Evolutionary conservation across 2,888 invertebrate genomes (phyloP).

Genomic region (Arenicola marina): DNA sequence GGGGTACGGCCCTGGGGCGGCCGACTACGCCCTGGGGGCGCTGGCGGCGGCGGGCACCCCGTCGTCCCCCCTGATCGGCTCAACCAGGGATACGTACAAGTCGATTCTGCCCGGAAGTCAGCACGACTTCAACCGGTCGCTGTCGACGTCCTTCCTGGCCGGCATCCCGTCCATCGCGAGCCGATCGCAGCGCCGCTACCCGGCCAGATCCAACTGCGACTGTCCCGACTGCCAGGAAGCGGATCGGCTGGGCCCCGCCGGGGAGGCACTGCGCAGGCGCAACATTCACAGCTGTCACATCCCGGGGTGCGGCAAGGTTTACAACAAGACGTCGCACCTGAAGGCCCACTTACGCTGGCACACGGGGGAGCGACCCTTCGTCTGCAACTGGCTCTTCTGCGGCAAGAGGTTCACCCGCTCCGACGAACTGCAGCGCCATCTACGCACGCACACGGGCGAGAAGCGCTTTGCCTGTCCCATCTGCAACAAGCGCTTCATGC

Average conservation of each 20-base stretch:
- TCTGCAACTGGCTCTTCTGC: slow-evolving; percentile 98
- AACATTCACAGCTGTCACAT: slow-evolving; percentile 60
- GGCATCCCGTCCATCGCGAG: slow-evolving; percentile 1
- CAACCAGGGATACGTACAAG: neutral
- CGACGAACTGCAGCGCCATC: slow-evolving; percentile 94
- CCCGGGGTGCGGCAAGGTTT: slow-evolving; percentile 64
- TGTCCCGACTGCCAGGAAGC: slow-evolving; percentile 99
- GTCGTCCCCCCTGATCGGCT: neutral
- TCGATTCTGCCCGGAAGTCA: neutral
- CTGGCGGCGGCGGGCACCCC: neutral
- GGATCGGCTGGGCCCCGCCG: slow-evolving; percentile 79
- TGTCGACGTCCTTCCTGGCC: neutral
- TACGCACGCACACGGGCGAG: slow-evolving; percentile 89
- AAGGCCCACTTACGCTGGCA: slow-evolving; percentile 99
- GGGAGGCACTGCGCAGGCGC: slow-evolving; percentile 65
- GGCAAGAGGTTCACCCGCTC: slow-evolving; percentile 95
- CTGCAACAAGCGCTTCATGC: slow-evolving; percentile 90
- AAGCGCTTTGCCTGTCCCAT: slow-evolving; percentile 87
- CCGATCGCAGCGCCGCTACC: slow-evolving; percentile 60
- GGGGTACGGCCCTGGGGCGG: neutral
- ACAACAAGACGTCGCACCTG: slow-evolving; percentile 96
- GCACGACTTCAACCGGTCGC: neutral
- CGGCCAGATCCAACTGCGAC: slow-evolving; percentile 97
- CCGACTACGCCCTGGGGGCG: neutral
- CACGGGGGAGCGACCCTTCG: slow-evolving; percentile 94